A percentile compares a stretch with the other conserved stretches of the same genome.
Evolutionary conservation across 2,888 invertebrate genomes (phyloP).

Genomic region (Leptinotarsa rubiginosa): DNA sequence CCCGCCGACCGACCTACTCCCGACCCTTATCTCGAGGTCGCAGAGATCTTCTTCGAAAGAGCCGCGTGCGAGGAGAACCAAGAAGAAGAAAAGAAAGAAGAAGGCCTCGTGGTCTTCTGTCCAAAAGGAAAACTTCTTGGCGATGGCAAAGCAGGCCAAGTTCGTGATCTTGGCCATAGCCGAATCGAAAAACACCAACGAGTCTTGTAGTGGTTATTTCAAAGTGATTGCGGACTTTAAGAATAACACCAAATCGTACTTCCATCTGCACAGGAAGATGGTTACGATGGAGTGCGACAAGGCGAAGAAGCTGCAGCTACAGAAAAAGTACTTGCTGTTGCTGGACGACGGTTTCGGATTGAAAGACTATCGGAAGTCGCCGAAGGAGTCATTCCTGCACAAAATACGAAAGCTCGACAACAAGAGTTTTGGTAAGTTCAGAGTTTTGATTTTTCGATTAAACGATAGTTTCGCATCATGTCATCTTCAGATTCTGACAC

Average conservation of each 20-base stretch:
- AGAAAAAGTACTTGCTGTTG: slow-evolving; percentile 34
- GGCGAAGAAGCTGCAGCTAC: slow-evolving; percentile 29
- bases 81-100: slow-evolving; percentile 32
- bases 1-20: slow-evolving; percentile 47
- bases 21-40: slow-evolving; percentile 38
- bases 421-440: slow-evolving; percentile 36
- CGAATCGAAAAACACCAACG: slow-evolving; percentile 69
- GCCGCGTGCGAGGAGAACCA: neutral
- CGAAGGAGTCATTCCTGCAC: slow-evolving; percentile 22
- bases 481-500: neutral
- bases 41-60: slow-evolving; percentile 38
- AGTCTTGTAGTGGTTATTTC: slow-evolving; percentile 66
- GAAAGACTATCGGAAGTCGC: slow-evolving; percentile 25
- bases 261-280: slow-evolving; percentile 23
- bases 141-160: slow-evolving; percentile 74
- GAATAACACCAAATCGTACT: slow-evolving; percentile 60
- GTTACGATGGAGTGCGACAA: slow-evolving; percentile 30
- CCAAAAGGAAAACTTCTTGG: slow-evolving; percentile 71
- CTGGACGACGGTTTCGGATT: slow-evolving; percentile 22
- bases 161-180: slow-evolving; percentile 77
- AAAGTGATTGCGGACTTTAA: slow-evolving; percentile 75
- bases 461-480: neutral
- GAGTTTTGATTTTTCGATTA: neutral
- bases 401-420: slow-evolving; percentile 23
- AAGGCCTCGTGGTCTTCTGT: slow-evolving; percentile 42